Base-by-base conservation (phyloP, 2,113 vertebrate genomes). In the Ardeotis arabs region DNA sequence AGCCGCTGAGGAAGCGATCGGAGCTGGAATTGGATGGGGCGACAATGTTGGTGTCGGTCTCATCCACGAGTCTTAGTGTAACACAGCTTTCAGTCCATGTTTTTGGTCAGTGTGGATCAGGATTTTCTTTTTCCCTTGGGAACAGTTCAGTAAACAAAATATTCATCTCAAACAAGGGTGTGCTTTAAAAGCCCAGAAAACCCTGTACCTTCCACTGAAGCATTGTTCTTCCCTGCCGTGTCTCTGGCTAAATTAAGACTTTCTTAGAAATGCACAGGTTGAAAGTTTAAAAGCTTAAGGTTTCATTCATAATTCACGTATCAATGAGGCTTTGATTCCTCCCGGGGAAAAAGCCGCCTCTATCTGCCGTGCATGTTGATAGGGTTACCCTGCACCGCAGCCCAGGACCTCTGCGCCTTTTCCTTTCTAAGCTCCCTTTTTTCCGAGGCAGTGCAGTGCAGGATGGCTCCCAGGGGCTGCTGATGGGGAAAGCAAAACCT, bases 291-390 rank as follows among this genome's bases (percentile, higher is more conserved):
- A 93, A 97, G 97, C 96, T 96, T 67, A 92, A 93, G 86, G 95
- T 97, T 97, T 96, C 97, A 97, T 97, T 97, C 96, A 97, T 97
- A 97, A 97, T 97, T 97, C 96, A 97, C 85, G 5, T 94, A 59
- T 94, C 97, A 96, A 95, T 95, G 96, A 95, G 94, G 97, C 97
- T 96, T 81, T 95, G 95, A 87, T 95, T 93, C 63, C 91, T 96
- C 41, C 12, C 5, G 29, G 94, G 91, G 92, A 93, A 92, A 91
- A 72, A 74, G 82, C 69, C 0, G 53, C 79, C 49, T 80, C 87
- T 93, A 73, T 84, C 95, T 93, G 93, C 85, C 20, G 91, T 47
- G 94, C 91, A 90, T 90, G 92, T 49, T 95, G 97, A 94, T 94
- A 13, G 93, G 93, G 95, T 94, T 95, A 93, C 95, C 62, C 84